Conservation (phyloP, 1,140 invertebrate species). For the Drosophila takahashii region DNA sequence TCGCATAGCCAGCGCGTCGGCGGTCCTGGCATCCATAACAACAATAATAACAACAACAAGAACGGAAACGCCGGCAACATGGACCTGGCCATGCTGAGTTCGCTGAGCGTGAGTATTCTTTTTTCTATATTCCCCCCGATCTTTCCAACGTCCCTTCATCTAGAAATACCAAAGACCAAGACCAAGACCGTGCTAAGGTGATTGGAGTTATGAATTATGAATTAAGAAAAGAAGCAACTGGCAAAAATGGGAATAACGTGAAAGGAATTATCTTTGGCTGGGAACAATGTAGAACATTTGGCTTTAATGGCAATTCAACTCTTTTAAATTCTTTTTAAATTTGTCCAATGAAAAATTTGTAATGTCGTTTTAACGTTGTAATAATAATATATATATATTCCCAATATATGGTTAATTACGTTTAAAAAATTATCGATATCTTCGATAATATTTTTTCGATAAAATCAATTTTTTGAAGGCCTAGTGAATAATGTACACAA, state of each 20-base stretch:
- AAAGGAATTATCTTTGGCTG: background rate
- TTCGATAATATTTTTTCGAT: too few species aligned
- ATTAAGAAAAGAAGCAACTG: too few species aligned
- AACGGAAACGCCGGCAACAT: slow-evolving; percentile 84
- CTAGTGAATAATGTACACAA: too few species aligned
- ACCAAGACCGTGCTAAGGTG: background rate
- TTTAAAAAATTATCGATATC: too few species aligned
- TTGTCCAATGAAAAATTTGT: background rate
- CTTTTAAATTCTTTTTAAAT: background rate
- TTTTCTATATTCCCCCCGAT: background rate
- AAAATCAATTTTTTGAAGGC: too few species aligned
- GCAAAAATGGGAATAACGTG: background rate
- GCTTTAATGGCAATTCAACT: background rate
- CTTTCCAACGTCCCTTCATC: too few species aligned
- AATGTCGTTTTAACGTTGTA: too few species aligned
- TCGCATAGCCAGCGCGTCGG: slow-evolving; percentile 47
- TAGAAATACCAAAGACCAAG: background rate
- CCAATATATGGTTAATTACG: too few species aligned
- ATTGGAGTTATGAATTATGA: background rate
- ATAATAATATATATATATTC: too few species aligned
- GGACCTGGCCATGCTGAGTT: slow-evolving; percentile 93
- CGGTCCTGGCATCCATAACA: slow-evolving; percentile 47
- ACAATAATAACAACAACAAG: slow-evolving; percentile 83
- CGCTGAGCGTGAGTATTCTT: slow-evolving; percentile 90
- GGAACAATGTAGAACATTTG: background rate